A percentile compares a stretch with the other conserved stretches of the same genome.
phyloP scores from a whole-genome alignment of 1,140 invertebrate species.

The Zaprionus davidi region DNA sequence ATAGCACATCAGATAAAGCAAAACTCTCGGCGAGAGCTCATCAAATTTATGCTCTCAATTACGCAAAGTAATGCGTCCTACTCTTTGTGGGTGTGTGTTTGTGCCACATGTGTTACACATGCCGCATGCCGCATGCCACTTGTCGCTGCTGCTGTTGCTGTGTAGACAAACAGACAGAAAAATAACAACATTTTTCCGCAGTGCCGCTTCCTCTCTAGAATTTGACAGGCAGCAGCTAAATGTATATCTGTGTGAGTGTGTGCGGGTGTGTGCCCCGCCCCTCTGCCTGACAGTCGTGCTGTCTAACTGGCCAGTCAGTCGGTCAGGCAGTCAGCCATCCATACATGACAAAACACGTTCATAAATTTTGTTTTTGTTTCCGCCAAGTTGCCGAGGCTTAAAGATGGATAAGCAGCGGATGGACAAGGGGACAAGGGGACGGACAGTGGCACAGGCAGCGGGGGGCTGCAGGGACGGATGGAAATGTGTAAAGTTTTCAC shows the following conservation, averaged over 20 bases:
- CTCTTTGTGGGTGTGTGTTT: neutral
- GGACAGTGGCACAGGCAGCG: slow-evolving; percentile 1
- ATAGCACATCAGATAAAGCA: slow-evolving; percentile 41
- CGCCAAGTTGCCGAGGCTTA: slow-evolving; percentile 50
- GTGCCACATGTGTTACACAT: neutral
- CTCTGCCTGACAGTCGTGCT: neutral
- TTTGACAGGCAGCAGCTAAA: slow-evolving; percentile 16
- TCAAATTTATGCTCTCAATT: slow-evolving; percentile 63
- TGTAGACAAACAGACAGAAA: slow-evolving; percentile 23
- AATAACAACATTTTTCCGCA: neutral
- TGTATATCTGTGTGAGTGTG: neutral
- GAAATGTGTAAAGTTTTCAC: slow-evolving; percentile 62
- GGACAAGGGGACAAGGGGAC: neutral
- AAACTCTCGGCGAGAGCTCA: slow-evolving; percentile 31
- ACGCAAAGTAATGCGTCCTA: slow-evolving; percentile 51
- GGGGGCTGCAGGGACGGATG: slow-evolving; percentile 14
- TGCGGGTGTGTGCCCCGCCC: neutral
- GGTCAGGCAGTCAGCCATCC: slow-evolving; percentile 35
- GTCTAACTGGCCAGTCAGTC: neutral
- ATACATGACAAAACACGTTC: slow-evolving; percentile 61
- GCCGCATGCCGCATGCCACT: slow-evolving; percentile 16
- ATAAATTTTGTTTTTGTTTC: slow-evolving; percentile 64
- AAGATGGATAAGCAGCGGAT: slow-evolving; percentile 51
- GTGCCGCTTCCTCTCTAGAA: neutral
- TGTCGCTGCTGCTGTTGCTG: slow-evolving; percentile 44